Evolutionary conservation across 2,113 vertebrate genomes (phyloP).

Genomic region (Stictonetta naevosa): DNA sequence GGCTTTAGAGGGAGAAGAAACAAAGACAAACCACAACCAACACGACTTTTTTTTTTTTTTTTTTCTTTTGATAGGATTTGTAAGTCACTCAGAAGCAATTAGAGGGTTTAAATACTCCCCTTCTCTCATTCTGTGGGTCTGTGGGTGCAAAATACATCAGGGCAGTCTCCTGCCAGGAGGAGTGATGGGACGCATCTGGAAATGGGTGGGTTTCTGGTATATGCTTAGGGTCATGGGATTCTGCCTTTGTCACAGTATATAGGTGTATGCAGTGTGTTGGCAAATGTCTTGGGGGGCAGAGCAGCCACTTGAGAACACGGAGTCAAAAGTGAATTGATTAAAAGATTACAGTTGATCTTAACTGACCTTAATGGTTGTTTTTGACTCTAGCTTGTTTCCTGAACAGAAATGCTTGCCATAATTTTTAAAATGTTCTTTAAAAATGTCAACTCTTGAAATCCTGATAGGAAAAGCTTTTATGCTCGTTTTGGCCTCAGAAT

Average conservation of each 20-base stretch:
- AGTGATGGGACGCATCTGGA: background rate
- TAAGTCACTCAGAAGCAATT: background rate
- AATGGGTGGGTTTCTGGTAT: background rate
- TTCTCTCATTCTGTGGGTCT: background rate
- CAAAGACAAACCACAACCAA: background rate
- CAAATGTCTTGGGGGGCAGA: background rate
- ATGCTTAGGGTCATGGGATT: background rate
- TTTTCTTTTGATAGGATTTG: background rate
- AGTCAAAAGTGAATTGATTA: background rate
- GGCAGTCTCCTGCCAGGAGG: background rate
- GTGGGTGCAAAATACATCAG: background rate
- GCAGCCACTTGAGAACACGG: background rate
- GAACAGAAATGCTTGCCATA: background rate
- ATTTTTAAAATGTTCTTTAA: background rate
- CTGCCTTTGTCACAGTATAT: background rate
- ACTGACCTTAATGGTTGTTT: background rate
- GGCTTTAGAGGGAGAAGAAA: background rate
- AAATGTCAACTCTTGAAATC: background rate
- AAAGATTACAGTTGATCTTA: background rate
- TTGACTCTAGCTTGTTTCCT: background rate
- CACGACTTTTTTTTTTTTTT: background rate
- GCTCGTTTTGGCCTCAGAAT: background rate
- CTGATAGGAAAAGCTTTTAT: background rate
- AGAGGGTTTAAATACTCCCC: background rate
- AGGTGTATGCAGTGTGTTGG: background rate